Percentiles rank a stretch among this genome's conserved stretches.
These are phyloP conservation scores for Pyrrhia umbra DNA, from an alignment of 2,888 invertebrate genomes.

Conservation along the genomic window DNA sequence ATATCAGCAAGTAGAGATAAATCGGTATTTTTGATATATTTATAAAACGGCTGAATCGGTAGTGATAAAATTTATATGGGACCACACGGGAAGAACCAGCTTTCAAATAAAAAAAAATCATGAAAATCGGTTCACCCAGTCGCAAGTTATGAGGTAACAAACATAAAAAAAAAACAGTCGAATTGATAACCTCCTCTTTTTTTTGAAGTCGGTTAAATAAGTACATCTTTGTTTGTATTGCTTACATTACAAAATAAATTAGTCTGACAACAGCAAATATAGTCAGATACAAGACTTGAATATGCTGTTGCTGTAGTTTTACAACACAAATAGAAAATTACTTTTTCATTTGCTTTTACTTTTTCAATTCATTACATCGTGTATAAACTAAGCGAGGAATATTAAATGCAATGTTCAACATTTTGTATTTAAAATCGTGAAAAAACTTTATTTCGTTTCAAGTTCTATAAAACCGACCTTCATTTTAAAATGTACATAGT, in stretches of 20 bases:
- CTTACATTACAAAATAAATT: neutral
- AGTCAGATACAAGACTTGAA: constrained; percentile 3
- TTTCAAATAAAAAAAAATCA: too few relatives aligned
- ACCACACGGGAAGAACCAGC: too few relatives aligned
- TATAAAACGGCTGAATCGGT: too few relatives aligned
- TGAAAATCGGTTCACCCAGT: too few relatives aligned
- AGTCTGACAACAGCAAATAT: neutral
- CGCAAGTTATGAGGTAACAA: too few relatives aligned
- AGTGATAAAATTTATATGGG: too few relatives aligned
- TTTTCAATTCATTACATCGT: constrained; percentile 8
- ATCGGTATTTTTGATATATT: too few relatives aligned
- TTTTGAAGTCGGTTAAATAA: too few relatives aligned
- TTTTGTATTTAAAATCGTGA: constrained; percentile 4
- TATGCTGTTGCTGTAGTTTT: neutral
- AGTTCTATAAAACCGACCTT: constrained; percentile 4
- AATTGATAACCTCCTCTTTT: too few relatives aligned
- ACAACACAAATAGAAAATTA: neutral
- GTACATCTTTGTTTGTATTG: neutral
- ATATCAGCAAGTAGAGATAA: too few relatives aligned
- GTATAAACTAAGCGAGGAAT: constrained; percentile 2
- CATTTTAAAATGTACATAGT: constrained; percentile 9
- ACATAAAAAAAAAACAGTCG: too few relatives aligned
- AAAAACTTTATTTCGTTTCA: neutral
- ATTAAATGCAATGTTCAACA: constrained; percentile 17
- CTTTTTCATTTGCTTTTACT: neutral